Evolutionary conservation across 2,113 vertebrate genomes (phyloP), one percentile per base, ranked within the genome.

Genomic region (Casuarius casuarius): DNA sequence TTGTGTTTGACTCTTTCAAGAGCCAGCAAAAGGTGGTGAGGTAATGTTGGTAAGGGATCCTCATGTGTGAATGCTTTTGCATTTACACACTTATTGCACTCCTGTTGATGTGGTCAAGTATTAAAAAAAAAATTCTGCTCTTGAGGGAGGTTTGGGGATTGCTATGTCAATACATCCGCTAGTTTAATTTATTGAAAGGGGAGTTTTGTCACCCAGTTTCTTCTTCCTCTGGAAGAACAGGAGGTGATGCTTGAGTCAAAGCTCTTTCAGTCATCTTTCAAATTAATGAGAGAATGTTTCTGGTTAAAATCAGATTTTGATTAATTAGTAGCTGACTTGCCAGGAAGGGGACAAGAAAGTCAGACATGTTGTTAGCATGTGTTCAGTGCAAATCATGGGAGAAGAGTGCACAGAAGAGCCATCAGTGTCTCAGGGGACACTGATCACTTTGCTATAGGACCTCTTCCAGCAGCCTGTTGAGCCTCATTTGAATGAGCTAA

Each of bases 261-360:
- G 46, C 6, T 70, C 71, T 83, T 90, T 68, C 67, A 90, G 29
- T 82, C 70, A 76, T 71, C 33, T 77, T 77, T 67, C 33, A 59
- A 54, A 44, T 68, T 86, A 92, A 90, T 77, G 54, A 83, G 58
- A 85, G 82, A 81, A 74, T 7, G 26, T 63, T 93, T 87, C 79
- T 26, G 84, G 56, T 94, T 88, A 88, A 92, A 92, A 73, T 84
- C 73, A 40, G 67, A 23, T 9, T 67, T 91, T 93, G 80, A 84
- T 97, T 92, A 87, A 86, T 70, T 38, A 66, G 42, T 76, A 48
- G 7, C 26, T 96, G 66, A 67, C 54, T 63, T 77, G 14, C 42
- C 46, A 78, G 12, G 48, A 75, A 56, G 68, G 71, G 74, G 76
- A 56, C 18, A 22, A 80, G 61, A 22, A 91, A 76, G 28, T 96